Evolutionary conservation across 2,888 invertebrate genomes (phyloP), one percentile per base, ranked within the genome.

Genomic region (Macrosiphum euphorbiae): DNA sequence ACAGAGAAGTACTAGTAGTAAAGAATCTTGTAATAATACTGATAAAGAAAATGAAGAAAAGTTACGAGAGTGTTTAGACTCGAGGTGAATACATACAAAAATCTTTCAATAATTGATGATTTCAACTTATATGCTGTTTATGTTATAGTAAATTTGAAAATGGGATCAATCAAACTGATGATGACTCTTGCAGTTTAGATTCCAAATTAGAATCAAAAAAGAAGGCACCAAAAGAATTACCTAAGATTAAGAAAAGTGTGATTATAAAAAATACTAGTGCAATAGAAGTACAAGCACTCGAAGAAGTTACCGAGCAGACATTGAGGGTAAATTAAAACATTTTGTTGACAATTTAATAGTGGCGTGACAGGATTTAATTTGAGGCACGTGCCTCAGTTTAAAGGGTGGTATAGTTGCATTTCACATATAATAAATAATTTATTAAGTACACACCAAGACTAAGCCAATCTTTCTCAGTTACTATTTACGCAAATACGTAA

Each of bases 271-370:
- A 94, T 94, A 94, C 94, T 52, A 94, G 90, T 44, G 96, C 96
- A 44, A 97, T 97, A 52, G 97, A 97, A 90, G 96, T 97, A 95
- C 97, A 97, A 95, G 97, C 97, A 7, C 96, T 97, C 44, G 97
- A 97, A 95, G 96, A 97, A 94, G 97, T 97, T 24, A 97, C 97
- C 0, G 97, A 97, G 95, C 97, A 98, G 96, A 98, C 97, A 41
- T 96, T 98, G 0, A 97, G 95, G 95, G 96, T 95, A 95, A 92
- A 94, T 95, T 88, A 41, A 58, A 24, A 92, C 84, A 87, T 44
- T 44, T 61, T 90, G 44, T 85, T 61, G 13, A 24, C 44, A 44
- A 44, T 44, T 44, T 44, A 44, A 44, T 7, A 44, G 44, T 44
- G 44, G 44, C 0, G 44, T 44, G 44, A 44, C 44, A 44, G 44